Percentiles rank a stretch among this genome's conserved stretches.
Evolutionary conservation across 2,113 vertebrate genomes (phyloP).

Genomic region (Corapipo altera): DNA sequence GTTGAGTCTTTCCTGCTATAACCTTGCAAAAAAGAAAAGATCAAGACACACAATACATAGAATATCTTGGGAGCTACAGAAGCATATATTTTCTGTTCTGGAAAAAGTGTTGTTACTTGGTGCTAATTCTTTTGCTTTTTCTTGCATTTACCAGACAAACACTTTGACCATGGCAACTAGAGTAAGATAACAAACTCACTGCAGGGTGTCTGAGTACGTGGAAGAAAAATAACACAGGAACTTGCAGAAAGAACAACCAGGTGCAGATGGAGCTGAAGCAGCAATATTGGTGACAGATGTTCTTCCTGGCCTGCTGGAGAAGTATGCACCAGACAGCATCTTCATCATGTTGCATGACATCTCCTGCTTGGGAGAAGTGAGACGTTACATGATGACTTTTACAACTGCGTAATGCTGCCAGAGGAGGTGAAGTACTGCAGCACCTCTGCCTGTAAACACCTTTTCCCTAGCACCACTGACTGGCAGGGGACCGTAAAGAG

Average conservation of each 20-base stretch:
- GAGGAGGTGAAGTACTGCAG: conserved; percentile 17
- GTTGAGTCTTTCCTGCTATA: background rate
- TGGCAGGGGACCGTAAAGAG: conserved; percentile 8
- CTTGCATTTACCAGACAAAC: background rate
- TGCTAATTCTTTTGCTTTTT: background rate
- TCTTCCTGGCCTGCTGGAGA: conserved; percentile 38
- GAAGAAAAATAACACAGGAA: conserved; percentile 46
- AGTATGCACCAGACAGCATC: background rate
- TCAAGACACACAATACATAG: fast-evolving
- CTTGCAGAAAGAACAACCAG: conserved; percentile 30
- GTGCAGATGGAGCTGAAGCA: conserved; percentile 39
- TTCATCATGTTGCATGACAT: conserved; percentile 49
- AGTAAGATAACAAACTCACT: conserved; percentile 1
- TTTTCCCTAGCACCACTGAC: background rate
- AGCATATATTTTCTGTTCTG: background rate
- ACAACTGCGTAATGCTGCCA: background rate
- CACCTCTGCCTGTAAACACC: conserved; percentile 55
- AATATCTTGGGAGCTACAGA: background rate
- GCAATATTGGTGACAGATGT: conserved; percentile 61
- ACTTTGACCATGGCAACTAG: background rate
- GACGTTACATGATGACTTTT: conserved; percentile 29
- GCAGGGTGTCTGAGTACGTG: background rate
- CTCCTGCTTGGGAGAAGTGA: conserved; percentile 21
- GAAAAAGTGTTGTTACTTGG: background rate
- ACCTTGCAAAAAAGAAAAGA: background rate